These are phyloP conservation scores for Menidia menidia DNA, from an alignment of 2,797 vertebrate species.

Conservation along the genomic window DNA sequence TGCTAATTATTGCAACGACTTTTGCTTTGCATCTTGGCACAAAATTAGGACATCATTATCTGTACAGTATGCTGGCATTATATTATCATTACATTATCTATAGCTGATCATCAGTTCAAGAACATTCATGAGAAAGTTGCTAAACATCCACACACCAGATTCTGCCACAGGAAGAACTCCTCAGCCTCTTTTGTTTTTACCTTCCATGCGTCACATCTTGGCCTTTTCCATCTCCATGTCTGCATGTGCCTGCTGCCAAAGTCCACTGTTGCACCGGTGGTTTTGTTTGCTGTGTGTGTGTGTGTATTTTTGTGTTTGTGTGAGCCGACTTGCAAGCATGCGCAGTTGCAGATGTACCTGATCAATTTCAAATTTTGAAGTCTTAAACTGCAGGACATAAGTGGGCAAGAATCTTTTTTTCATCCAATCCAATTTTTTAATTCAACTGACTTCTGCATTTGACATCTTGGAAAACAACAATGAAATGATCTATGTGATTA, in stretches of 20 bases:
- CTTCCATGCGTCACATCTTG: constrained; percentile 46
- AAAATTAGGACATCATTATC: constrained; percentile 32
- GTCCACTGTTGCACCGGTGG: constrained; percentile 26
- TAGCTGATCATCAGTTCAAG: constrained; percentile 11
- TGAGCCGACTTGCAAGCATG: constrained; percentile 46
- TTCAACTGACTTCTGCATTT: neutral
- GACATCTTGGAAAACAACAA: neutral
- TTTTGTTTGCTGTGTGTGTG: neutral
- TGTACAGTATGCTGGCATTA: constrained; percentile 52
- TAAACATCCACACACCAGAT: constrained; percentile 62
- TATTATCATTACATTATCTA: too few species aligned
- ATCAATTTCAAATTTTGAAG: neutral
- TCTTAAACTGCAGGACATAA: neutral
- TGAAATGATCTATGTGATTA: neutral
- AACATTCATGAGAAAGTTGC: constrained; percentile 22
- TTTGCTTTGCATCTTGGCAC: constrained; percentile 72
- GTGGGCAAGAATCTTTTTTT: too few species aligned
- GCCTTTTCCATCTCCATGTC: constrained; percentile 41
- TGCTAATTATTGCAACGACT: constrained; percentile 49
- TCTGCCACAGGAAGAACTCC: constrained; percentile 13
- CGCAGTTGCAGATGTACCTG: neutral
- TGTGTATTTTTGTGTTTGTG: constrained; percentile 10
- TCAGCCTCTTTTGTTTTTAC: constrained; percentile 32
- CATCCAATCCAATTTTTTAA: neutral
- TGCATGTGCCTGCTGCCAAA: constrained; percentile 64